phyloP scores from a whole-genome alignment of 2,797 vertebrate genomes.

The Pseudomugil gertrudae region DNA sequence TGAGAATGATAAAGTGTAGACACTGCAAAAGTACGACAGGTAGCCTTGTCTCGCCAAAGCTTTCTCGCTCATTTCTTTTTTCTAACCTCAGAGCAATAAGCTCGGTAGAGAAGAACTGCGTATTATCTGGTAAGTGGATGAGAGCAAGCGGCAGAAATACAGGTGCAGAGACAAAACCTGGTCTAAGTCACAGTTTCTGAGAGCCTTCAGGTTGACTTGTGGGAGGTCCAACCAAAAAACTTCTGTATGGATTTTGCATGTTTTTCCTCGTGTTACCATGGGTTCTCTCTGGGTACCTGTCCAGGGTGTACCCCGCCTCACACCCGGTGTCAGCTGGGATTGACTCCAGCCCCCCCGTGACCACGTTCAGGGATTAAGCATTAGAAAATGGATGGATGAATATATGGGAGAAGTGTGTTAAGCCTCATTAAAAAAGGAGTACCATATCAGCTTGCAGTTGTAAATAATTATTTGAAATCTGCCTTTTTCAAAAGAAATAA shows the following conservation, averaged over 20 bases:
- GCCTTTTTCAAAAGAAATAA: background rate
- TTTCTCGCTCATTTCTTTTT: background rate
- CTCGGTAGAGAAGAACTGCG: background rate
- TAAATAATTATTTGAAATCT: background rate
- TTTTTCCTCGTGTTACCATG: too few species aligned
- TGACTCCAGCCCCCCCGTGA: too few species aligned
- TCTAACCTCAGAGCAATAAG: conserved; percentile 1
- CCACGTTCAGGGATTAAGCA: too few species aligned
- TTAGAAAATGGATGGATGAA: too few species aligned
- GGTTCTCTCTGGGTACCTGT: too few species aligned
- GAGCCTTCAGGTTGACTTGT: background rate
- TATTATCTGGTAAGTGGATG: background rate
- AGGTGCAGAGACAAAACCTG: background rate
- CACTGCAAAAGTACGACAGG: conserved; percentile 25
- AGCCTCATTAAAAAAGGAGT: too few species aligned
- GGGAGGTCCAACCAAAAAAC: too few species aligned
- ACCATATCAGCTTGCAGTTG: background rate
- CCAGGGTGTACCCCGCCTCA: too few species aligned
- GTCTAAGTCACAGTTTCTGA: background rate
- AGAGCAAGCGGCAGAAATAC: conserved; percentile 1
- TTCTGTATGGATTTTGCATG: too few species aligned
- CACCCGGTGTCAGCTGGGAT: too few species aligned
- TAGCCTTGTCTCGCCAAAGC: conserved; percentile 1
- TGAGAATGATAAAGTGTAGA: conserved; percentile 31
- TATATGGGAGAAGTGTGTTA: too few species aligned